Percentiles rank a stretch among this genome's conserved stretches.
Conservation (phyloP, 2,113 vertebrate species). For the Chloropsis hardwickii region DNA sequence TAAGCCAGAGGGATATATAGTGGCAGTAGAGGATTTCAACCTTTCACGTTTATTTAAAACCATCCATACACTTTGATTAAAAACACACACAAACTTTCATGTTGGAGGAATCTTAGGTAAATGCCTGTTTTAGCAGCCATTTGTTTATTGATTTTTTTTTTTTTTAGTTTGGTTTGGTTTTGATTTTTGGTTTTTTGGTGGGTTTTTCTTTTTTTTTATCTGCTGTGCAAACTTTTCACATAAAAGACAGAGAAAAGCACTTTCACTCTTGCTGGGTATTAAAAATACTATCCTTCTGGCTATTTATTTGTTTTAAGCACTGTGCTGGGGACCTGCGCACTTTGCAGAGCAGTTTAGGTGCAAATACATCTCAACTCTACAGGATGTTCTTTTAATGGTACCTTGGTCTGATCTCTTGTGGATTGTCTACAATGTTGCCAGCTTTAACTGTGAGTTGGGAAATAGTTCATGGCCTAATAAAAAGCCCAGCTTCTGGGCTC, state of each 20-base stretch:
- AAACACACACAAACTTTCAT: neutral
- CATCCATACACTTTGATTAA: neutral
- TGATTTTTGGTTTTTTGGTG: neutral
- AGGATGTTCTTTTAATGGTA: neutral
- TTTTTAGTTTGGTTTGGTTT: neutral
- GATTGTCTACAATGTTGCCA: neutral
- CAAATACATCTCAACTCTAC: neutral
- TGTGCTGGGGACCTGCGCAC: neutral
- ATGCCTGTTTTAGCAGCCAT: neutral
- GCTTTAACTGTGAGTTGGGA: neutral
- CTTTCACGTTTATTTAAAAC: neutral
- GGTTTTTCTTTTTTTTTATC: neutral
- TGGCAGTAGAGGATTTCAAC: neutral
- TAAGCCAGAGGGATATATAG: slow-evolving; percentile 11
- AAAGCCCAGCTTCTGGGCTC: neutral
- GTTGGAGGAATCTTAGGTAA: neutral
- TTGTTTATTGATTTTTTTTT: neutral
- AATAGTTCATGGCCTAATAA: slow-evolving; percentile 2
- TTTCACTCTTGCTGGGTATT: slow-evolving; percentile 1
- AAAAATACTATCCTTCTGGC: neutral
- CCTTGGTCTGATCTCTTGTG: neutral
- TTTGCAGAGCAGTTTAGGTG: neutral
- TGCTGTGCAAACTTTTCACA: slow-evolving; percentile 9
- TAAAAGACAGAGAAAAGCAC: slow-evolving; percentile 26
- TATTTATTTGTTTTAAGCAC: neutral